Evolutionary conservation across 1,140 invertebrate genomes (phyloP), one percentile per base, ranked within the genome.

Genomic region (Drosophila serrata): DNA sequence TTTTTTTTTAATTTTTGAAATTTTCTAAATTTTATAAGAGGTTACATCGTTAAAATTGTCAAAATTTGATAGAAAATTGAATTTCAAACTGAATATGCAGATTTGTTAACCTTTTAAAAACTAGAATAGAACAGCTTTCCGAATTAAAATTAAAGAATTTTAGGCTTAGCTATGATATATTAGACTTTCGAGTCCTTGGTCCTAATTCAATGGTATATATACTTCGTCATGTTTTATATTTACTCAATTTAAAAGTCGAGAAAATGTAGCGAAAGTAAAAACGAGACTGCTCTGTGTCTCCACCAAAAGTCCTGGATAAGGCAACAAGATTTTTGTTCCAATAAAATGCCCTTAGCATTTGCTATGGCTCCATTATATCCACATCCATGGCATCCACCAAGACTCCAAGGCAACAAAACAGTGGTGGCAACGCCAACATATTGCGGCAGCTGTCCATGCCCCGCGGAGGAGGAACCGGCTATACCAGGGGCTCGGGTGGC

Each of bases 381-480:
- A 57, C 68, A 78, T 53, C n/a, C n/a, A n/a, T 45, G 40, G 46
- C 35, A 67, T 43, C 29, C 65, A 37, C 46, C n/a, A n/a, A 64
- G 61, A 35, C 39, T 37, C 37, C 45, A 69, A 51, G 61, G 35
- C 56, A 59, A 35, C 56, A 46, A 17, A 48, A n/a, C n/a, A n/a
- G n/a, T n/a, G 42, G 39, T 42, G 37, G 49, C 55, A 42, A 13
- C 19, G 55, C 56, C 46, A 80, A 57, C 77, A 85, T 81, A 85
- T 69, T 85, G 81, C 61, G 59, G 49, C 81, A 85, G 65, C 75
- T 82, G 75, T 48, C 59, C 72, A 43, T 58, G 42, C 53, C 51
- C 61, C 22, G 33, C 29, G 51, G 27, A 12, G 6, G 19, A 39
- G 5, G 22, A 46, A 19, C 43, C 27, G 59, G 40, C 43, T 33